These are phyloP conservation scores for Pimpla rufipes DNA, from an alignment of 2,888 invertebrate species.

Conservation along the genomic window DNA sequence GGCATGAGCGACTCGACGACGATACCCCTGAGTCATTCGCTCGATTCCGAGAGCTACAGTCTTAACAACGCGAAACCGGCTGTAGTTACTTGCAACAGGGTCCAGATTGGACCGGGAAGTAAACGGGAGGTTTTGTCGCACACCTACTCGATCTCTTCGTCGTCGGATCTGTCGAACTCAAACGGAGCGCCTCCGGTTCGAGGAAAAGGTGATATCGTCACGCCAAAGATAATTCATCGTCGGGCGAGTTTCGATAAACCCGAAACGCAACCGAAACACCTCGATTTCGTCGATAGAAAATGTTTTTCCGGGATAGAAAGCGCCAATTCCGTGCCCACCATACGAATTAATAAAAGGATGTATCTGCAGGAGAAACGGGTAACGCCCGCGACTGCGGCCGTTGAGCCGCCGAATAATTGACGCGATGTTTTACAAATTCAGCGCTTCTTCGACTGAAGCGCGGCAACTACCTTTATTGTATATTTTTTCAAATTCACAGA, in stretches of 20 bases:
- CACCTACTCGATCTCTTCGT: background rate
- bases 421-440: conserved; percentile 24
- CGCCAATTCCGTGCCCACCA: conserved; percentile 62
- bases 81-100: conserved; percentile 10
- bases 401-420: conserved; percentile 74
- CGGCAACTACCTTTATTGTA: background rate
- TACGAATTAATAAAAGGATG: conserved; percentile 42
- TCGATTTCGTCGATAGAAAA: background rate
- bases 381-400: conserved; percentile 75
- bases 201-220: background rate
- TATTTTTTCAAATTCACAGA: conserved; percentile 1
- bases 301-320: conserved; percentile 21
- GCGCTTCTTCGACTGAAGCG: background rate
- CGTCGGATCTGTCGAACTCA: background rate
- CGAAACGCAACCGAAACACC: background rate
- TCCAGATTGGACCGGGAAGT: conserved; percentile 2
- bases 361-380: conserved; percentile 51
- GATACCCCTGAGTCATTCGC: background rate
- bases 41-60: background rate
- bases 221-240: background rate
- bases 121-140: background rate
- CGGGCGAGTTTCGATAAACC: background rate
- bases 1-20: conserved; percentile 14
- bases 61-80: background rate
- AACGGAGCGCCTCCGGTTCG: background rate